A percentile compares a stretch with the other conserved stretches of the same genome.
phyloP scores from a whole-genome alignment of 2,797 vertebrate genomes.

The Takifugu ocellatus region DNA sequence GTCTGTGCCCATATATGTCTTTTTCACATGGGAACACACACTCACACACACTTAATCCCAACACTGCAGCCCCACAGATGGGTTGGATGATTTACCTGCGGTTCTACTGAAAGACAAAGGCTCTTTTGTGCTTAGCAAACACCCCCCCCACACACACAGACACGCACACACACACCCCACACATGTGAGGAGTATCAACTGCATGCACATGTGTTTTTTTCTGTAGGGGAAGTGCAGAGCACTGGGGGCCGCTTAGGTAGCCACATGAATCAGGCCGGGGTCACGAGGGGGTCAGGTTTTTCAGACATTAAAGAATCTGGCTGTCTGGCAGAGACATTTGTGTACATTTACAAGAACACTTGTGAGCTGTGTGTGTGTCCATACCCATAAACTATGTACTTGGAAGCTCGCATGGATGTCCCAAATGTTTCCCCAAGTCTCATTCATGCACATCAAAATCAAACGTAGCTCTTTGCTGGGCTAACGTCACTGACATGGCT shows the following conservation, averaged over 20 bases:
- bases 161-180: conserved; percentile 32
- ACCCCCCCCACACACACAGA: conserved; percentile 33
- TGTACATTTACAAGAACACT: no score
- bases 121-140: conserved; percentile 63
- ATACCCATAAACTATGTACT: no score
- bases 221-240: conserved; percentile 4
- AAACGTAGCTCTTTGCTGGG: no score
- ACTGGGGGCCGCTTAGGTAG: conserved; percentile 12
- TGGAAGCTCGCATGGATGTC: no score
- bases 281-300: conserved; percentile 19
- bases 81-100: conserved; percentile 67
- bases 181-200: conserved; percentile 35
- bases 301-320: conserved; percentile 22
- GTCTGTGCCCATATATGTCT: no score
- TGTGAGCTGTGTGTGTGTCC: no score
- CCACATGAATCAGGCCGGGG: conserved; percentile 12
- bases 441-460: no score
- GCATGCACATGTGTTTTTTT: conserved; percentile 43
- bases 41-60: conserved; percentile 45
- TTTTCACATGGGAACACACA: conserved; percentile 1
- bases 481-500: no score
- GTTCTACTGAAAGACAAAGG: conserved; percentile 58
- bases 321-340: neutral
- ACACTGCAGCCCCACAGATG: conserved; percentile 32
- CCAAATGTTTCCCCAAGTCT: no score